Conservation (phyloP, 1,140 invertebrate species). For the Drosophila kohkoa region DNA sequence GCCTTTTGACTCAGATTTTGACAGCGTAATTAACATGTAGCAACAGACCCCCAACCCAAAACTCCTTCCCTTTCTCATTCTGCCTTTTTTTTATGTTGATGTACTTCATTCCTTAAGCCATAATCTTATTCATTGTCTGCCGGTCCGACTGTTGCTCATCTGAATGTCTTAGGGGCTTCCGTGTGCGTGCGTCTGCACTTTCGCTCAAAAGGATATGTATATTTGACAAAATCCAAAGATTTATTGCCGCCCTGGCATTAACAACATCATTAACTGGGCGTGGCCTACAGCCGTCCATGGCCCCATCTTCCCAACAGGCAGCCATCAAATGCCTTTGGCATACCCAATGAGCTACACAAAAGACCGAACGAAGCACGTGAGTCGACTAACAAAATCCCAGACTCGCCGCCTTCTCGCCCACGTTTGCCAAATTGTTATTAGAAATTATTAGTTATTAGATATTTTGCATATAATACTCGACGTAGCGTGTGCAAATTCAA, state of each 20-base stretch:
- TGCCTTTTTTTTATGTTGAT: not conserved
- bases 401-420: not conserved
- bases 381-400: slow-evolving; percentile 14
- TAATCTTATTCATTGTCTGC: not conserved
- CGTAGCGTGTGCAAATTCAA: slow-evolving; percentile 1
- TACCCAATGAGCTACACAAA: slow-evolving; percentile 37
- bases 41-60: not conserved
- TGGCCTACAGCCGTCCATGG: not conserved
- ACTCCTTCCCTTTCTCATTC: not conserved
- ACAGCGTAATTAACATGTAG: slow-evolving; percentile 51
- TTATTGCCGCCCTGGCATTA: slow-evolving; percentile 35
- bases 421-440: slow-evolving; percentile 37
- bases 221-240: slow-evolving; percentile 35
- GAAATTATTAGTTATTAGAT: slow-evolving; percentile 49
- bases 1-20: slow-evolving; percentile 16
- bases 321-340: slow-evolving; percentile 22
- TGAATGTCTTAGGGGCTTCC: slow-evolving; percentile 4
- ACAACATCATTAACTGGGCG: slow-evolving; percentile 51
- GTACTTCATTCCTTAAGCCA: slow-evolving; percentile 6
- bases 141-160: not conserved
- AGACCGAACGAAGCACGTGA: slow-evolving; percentile 30
- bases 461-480: slow-evolving; percentile 32
- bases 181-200: slow-evolving; percentile 12
- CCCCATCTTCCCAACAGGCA: not conserved
- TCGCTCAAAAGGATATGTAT: slow-evolving; percentile 13